Percentiles rank a stretch among this genome's conserved stretches.
Conservation (phyloP, 2,113 vertebrate species). For the Anseranas semipalmata region DNA sequence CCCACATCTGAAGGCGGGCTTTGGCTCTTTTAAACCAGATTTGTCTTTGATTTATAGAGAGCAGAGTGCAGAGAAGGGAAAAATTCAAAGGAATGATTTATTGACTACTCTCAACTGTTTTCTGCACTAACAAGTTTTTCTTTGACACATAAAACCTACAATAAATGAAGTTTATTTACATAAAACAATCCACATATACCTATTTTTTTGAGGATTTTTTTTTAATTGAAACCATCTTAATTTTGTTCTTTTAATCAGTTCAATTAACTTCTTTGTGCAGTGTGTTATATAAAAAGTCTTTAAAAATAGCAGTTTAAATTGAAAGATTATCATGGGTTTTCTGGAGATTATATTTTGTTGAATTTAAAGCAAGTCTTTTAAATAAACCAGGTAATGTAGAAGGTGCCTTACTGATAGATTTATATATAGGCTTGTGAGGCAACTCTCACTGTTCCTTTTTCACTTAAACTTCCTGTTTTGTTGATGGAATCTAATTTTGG, state of each 20-base stretch:
- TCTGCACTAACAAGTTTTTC: background rate
- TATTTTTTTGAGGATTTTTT: background rate
- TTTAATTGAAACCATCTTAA: background rate
- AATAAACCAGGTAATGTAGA: background rate
- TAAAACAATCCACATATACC: background rate
- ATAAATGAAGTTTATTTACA: background rate
- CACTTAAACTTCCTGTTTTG: background rate
- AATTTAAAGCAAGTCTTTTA: background rate
- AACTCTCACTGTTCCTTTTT: background rate
- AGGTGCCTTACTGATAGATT: background rate
- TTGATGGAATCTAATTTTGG: background rate
- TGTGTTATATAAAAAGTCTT: background rate
- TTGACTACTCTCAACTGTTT: background rate
- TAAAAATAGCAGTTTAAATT: background rate
- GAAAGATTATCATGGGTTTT: background rate
- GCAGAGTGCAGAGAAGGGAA: background rate
- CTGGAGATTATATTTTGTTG: background rate
- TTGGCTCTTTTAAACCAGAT: background rate
- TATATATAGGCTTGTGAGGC: background rate
- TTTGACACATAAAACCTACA: background rate
- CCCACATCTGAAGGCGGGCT: background rate
- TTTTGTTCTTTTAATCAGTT: background rate
- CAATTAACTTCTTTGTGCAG: background rate
- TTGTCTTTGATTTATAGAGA: conserved; percentile 13
- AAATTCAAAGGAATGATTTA: background rate